phyloP scores from a whole-genome alignment of 2,797 vertebrate species.

The Lophius americanus region DNA sequence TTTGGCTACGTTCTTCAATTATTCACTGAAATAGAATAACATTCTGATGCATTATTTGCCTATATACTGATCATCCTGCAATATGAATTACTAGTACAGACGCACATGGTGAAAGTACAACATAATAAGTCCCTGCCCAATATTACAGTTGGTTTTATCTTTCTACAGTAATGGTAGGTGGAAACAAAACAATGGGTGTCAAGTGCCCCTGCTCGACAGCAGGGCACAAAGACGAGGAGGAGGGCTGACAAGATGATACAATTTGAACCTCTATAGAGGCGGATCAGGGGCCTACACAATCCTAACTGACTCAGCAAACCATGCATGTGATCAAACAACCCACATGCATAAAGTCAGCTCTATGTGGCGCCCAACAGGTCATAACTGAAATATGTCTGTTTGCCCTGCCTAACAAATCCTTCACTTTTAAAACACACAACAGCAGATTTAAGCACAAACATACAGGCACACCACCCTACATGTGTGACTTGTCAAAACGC shows the following conservation, averaged over 20 bases:
- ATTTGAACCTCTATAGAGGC: slow-evolving; percentile 64
- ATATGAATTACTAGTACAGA: background rate
- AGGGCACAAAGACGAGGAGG: slow-evolving; percentile 62
- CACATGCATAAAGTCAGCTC: slow-evolving; percentile 41
- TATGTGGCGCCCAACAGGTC: slow-evolving; percentile 43
- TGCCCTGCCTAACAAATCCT: slow-evolving; percentile 42
- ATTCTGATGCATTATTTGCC: slow-evolving; percentile 12
- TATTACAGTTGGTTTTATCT: slow-evolving; percentile 36
- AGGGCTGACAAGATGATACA: slow-evolving; percentile 63
- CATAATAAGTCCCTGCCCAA: slow-evolving; percentile 18
- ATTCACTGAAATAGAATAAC: slow-evolving; percentile 22
- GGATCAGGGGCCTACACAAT: slow-evolving; percentile 48
- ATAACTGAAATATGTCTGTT: slow-evolving; percentile 39
- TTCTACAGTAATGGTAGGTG: slow-evolving; percentile 48
- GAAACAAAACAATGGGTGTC: slow-evolving; percentile 46
- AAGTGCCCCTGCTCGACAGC: slow-evolving; percentile 54
- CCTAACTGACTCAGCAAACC: slow-evolving; percentile 35
- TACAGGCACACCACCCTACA: slow-evolving; percentile 22
- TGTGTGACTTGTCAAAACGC: slow-evolving; percentile 50
- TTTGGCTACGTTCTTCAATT: slow-evolving; percentile 13
- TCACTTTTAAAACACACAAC: slow-evolving; percentile 28
- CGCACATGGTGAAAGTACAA: background rate
- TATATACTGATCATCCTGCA: slow-evolving; percentile 14
- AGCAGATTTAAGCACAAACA: slow-evolving; percentile 37
- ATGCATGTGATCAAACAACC: slow-evolving; percentile 79